These are phyloP conservation scores for Epizoanthus rinbou DNA, from an alignment of 92 coral and sea anemone genomes.

Conservation along the genomic window DNA sequence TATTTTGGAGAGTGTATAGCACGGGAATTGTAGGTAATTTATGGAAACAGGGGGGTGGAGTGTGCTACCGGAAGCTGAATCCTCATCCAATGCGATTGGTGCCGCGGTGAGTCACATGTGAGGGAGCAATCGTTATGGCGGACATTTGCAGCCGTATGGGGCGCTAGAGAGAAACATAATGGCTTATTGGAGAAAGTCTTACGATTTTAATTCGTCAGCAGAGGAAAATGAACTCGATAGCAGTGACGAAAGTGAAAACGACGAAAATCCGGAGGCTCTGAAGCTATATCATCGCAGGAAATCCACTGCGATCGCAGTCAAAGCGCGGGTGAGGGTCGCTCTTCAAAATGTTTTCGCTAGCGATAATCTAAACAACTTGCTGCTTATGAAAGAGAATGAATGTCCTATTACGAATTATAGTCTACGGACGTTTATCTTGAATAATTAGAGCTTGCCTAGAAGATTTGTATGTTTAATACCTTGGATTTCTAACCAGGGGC, in stretches of 20 bases:
- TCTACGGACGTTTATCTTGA: neutral
- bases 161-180: constrained; percentile 40
- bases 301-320: constrained; percentile 82
- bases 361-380: neutral
- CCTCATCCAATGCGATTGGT: constrained; percentile 20
- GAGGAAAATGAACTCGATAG: constrained; percentile 87
- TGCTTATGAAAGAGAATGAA: neutral
- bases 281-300: constrained; percentile 86
- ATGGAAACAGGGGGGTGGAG: neutral
- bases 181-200: constrained; percentile 76
- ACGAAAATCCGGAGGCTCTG: constrained; percentile 74
- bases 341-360: neutral
- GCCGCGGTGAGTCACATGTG: constrained; percentile 20
- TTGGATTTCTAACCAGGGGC: constrained; percentile 6
- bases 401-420: neutral
- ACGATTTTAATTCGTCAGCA: constrained; percentile 75
- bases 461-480: neutral
- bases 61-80: neutral
- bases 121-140: constrained; percentile 67
- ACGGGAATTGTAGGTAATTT: too few species aligned
- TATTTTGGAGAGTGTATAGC: too few species aligned
- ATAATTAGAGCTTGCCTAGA: constrained; percentile 23
- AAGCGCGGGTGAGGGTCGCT: constrained; percentile 74
- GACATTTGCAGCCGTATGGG: constrained; percentile 47
- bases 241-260: constrained; percentile 88